Evolutionary conservation across 2,797 vertebrate genomes (phyloP).

Genomic region (Geotrypetes seraphini): DNA sequence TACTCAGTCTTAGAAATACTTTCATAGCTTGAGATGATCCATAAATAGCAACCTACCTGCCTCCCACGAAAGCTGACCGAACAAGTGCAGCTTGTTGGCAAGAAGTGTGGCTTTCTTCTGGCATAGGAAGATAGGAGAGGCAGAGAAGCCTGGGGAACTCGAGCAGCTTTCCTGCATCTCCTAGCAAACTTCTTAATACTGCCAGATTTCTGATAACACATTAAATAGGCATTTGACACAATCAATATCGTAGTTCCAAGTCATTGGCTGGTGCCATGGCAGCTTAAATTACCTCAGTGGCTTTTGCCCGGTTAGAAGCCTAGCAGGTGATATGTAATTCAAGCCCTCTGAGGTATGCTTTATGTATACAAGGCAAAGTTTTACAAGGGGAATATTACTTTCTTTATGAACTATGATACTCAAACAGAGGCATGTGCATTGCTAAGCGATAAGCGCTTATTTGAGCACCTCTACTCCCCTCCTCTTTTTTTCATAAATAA

Average conservation of each 20-base stretch:
- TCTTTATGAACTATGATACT: slow-evolving; percentile 28
- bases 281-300: slow-evolving; percentile 23
- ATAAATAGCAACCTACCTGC: too few relatives aligned
- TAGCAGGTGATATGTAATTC: slow-evolving; percentile 29
- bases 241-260: slow-evolving; percentile 29
- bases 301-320: slow-evolving; percentile 15
- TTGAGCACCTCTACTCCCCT: slow-evolving; percentile 25
- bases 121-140: not conserved
- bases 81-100: too few relatives aligned
- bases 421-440: slow-evolving; percentile 31
- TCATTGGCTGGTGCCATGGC: slow-evolving; percentile 44
- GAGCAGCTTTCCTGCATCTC: slow-evolving; percentile 22
- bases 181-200: slow-evolving; percentile 12
- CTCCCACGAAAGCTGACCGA: too few relatives aligned
- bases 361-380: slow-evolving; percentile 51
- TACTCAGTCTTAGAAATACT: too few relatives aligned
- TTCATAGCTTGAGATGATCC: too few relatives aligned
- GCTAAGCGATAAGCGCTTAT: slow-evolving; percentile 45
- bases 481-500: not conserved
- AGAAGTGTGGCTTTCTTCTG: too few relatives aligned
- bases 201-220: slow-evolving; percentile 29
- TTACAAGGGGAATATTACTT: slow-evolving; percentile 51
- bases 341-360: slow-evolving; percentile 29
- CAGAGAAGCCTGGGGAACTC: not conserved
- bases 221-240: slow-evolving; percentile 40